Base-by-base conservation (phyloP, 2,797 vertebrate species). In the Protonibea diacanthus region DNA sequence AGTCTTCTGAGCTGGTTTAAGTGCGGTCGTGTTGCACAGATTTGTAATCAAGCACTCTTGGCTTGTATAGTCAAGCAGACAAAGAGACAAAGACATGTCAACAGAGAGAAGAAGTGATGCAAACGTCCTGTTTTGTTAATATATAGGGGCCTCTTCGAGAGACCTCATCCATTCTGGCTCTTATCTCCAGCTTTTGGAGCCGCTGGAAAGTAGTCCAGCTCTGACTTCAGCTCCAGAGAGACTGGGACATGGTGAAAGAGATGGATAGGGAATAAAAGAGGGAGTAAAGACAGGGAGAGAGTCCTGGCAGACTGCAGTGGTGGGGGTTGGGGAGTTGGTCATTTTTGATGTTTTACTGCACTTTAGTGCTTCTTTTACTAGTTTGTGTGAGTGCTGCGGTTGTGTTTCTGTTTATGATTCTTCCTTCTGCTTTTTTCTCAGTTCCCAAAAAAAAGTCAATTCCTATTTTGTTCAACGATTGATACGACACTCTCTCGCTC, bases 241-340 rank as follows among this genome's bases (percentile, higher is more conserved):
- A 78, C 60, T 12, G 45, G 74, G 70, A 81, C 62, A 57, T 9
- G 6, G 75, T 81, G 80, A 83, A 88, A 74, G 80, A 90, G 82
- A 90, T 86, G 84, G 86, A 89, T 85, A 14, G 79, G 86, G 86
- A 80, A 83, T 88, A 83, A 88, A 84, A 77, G 74, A 83, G 78
- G 79, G 89, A 90, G 88, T 84, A 79, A 85, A 90, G 81, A 52
- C 59, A 33, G 71, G 57, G 78, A 79, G 79, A 62, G 52, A 82
- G 80, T 79, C 66, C 86, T 91, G 83, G 82, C 82, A 69, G 60
- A 71, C 83, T 84, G 84, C 78, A 73, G 78, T 3, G 47, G 64
- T 87, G 91, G 91, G 91, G 91, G 89, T 83, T 86, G 88, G 91
- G 82, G 81, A 87, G 53, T 67, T 58, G 71, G 79, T 83, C 82